Base-by-base conservation (phyloP, 2,113 vertebrate genomes). In the Atractosteus spatula region DNA sequence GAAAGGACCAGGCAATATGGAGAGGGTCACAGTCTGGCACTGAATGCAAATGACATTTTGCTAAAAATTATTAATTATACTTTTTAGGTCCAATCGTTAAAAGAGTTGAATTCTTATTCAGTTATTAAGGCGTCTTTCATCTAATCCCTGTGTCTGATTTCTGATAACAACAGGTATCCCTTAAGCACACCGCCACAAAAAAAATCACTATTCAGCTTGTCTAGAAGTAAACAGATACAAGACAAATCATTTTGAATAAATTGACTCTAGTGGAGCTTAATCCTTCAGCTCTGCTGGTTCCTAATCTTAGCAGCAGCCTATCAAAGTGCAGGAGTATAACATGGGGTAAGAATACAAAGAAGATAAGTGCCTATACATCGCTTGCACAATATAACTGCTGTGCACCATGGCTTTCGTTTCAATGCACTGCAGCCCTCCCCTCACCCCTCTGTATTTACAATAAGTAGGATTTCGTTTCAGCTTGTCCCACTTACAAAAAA, bases 181-280 rank as follows among this genome's bases (percentile, higher is more conserved):
- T 77, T 82, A 69, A 75, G 75, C 72, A 75, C 10, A 45, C 47
- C 10, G 47, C 1, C 29, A 29, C 29, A 29, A 61, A 54, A 74
- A 66, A 80, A 86, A 80, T 74, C 74, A 69, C 64, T 76, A 12
- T 29, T 43, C 43, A 70, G n/a, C 61, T 59, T 68, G 56, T 63
- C 57, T 5, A 14, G n/a, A 45, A 66, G 64, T 2, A 67, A 65
- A 55, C 61, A 51, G 62, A 13, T 68, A 74, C 63, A 41, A 41
- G 68, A 64, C 62, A 45, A 41, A 54, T 56, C 3, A 63, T 74
- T 80, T 29, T 41, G 45, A 43, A 29, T 59, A 61, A 55, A 29
- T 55, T 68, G 66, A 47, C 47, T 16, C n/a, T 29, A 8, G 47
- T 8, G 29, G 47, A 10, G 16, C 29, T 68, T 68, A 13, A 68